Base-by-base conservation (phyloP, 35 echinoderm and acorn worm genomes). In the Patiria miniata region DNA sequence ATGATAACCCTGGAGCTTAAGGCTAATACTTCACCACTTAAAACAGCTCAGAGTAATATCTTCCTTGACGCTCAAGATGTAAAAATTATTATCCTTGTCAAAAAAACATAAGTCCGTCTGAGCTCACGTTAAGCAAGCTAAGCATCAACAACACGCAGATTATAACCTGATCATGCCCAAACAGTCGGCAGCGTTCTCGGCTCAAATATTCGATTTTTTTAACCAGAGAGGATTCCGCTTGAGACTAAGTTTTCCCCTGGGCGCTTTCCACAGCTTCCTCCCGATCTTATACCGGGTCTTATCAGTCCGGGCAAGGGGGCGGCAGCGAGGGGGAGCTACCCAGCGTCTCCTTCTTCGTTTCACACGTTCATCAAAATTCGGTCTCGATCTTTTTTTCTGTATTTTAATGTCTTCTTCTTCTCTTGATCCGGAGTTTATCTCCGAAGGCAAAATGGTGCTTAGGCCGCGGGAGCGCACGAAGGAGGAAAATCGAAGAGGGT, bases 361-460 rank as follows among this genome's bases (percentile, higher is more conserved):
- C 29, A 26, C 65, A 73, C 65, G 21, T 34, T 73, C 65, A 73
- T 73, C 65, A 73, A 36, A 73, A 73, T 26, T 73, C 65, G 65
- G 65, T 73, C 34, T 60, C 34, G 26, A 30, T 26, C 14, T 73
- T 73, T 68, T 47, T 47, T 47, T 47, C 12, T 47, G 4, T 47
- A 6, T 12, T 6, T 12, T 47, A 12, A 47, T 6, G 42, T 47
- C 42, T 47, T 47, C 42, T 47, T 47, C 42, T 47, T 73, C 65
- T 73, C 65, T 26, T 73, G 65, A 73, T 73, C 65, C 65, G 2
- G 65, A 73, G 65, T 73, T 73, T 26, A 73, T 73, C 65, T 73
- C 65, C 65, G 29, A 73, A 73, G 65, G 65, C 65, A 73, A 73
- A 73, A 32, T 61, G 23, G 65, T 73, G 65, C 65, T 73, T 73